Percentiles rank a stretch among this genome's conserved stretches.
Evolutionary conservation across 2,113 vertebrate genomes (phyloP).

Genomic region (Danio rerio): GRCz12tu NC_133197.1:2292001-2292500

Average conservation of each 20-base stretch:
- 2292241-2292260: constrained; percentile 4
- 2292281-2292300: constrained; percentile 4
- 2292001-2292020: no score
- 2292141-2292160: neutral
- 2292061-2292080: no score
- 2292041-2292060: no score
- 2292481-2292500: no score
- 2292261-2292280: constrained; percentile 11
- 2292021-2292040: no score
- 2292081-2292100: neutral
- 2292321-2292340: neutral
- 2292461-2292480: no score
- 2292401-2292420: no score
- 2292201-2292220: constrained; percentile 5
- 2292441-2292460: no score
- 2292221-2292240: constrained; percentile 4
- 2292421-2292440: no score
- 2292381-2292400: no score
- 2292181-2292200: neutral
- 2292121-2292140: constrained; percentile 14
- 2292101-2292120: constrained; percentile 38
- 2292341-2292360: no score
- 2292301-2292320: constrained; percentile 33
- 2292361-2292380: no score
- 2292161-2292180: constrained; percentile 26